phyloP scores from a whole-genome alignment of 1,140 invertebrate species.

The Drosophila albomicans region DNA sequence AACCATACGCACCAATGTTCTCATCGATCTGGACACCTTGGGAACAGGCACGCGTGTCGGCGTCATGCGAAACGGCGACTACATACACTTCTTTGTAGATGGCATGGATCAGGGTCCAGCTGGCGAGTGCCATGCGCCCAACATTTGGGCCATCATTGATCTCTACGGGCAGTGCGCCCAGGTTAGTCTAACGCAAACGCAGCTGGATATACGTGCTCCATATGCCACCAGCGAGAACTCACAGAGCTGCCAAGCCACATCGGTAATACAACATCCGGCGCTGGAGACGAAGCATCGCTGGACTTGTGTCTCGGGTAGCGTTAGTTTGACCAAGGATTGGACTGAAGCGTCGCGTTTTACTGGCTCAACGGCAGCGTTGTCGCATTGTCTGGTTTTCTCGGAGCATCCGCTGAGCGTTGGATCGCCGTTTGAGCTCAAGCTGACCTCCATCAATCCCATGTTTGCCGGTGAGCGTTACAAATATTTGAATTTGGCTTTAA shows the following conservation, averaged over 20 bases:
- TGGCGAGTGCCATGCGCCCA: slow-evolving; percentile 92
- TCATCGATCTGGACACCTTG: slow-evolving; percentile 93
- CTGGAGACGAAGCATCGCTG: slow-evolving; percentile 81
- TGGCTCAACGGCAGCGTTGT: slow-evolving; percentile 67
- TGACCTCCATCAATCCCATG: slow-evolving; percentile 79
- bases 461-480: slow-evolving; percentile 64
- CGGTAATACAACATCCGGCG: slow-evolving; percentile 79
- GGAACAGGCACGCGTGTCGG: slow-evolving; percentile 91
- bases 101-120: slow-evolving; percentile 95
- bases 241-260: slow-evolving; percentile 83
- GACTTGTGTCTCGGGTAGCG: slow-evolving; percentile 81
- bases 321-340: slow-evolving; percentile 80
- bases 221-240: slow-evolving; percentile 85
- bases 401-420: slow-evolving; percentile 78
- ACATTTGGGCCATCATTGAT: slow-evolving; percentile 97
- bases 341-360: slow-evolving; percentile 77
- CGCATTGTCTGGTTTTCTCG: slow-evolving; percentile 80
- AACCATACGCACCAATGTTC: slow-evolving; percentile 92
- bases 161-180: slow-evolving; percentile 97
- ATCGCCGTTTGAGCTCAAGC: slow-evolving; percentile 83
- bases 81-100: slow-evolving; percentile 95
- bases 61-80: slow-evolving; percentile 94
- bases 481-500: too few species aligned
- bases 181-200: slow-evolving; percentile 87
- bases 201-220: slow-evolving; percentile 77